Conservation (phyloP, 1,140 invertebrate genomes). For the Drosophila kanapiae region DNA sequence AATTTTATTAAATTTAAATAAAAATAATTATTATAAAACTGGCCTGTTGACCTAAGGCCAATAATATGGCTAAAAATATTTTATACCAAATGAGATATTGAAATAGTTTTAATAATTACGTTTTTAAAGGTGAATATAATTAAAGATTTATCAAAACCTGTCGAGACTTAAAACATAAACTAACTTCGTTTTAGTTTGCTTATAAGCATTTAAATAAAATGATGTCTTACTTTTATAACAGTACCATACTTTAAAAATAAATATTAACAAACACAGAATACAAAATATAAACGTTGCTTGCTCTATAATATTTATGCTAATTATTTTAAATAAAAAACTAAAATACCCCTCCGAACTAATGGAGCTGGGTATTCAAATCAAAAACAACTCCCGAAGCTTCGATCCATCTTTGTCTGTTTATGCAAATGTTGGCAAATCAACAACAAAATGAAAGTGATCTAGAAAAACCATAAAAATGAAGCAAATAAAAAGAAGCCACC, state of each 20-base stretch:
- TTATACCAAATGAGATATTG: too few relatives aligned
- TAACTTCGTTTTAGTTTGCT: background rate
- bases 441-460: slow-evolving; percentile 65
- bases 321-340: background rate
- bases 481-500: slow-evolving; percentile 11
- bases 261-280: background rate
- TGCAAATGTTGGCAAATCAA: slow-evolving; percentile 34
- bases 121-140: too few relatives aligned
- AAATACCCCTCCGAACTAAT: background rate
- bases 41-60: too few relatives aligned
- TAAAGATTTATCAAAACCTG: too few relatives aligned
- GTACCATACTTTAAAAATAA: background rate
- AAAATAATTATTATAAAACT: too few relatives aligned
- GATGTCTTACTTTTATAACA: background rate
- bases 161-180: background rate
- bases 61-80: too few relatives aligned
- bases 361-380: slow-evolving; percentile 2
- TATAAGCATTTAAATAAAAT: background rate
- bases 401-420: slow-evolving; percentile 34
- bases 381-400: slow-evolving; percentile 10
- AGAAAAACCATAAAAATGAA: slow-evolving; percentile 52
- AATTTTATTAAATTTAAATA: too few relatives aligned
- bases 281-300: background rate
- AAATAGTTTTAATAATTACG: too few relatives aligned
- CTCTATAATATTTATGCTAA: background rate